Evolutionary conservation across 2,113 vertebrate genomes (phyloP).

Genomic region (Dromiciops gliroides): DNA sequence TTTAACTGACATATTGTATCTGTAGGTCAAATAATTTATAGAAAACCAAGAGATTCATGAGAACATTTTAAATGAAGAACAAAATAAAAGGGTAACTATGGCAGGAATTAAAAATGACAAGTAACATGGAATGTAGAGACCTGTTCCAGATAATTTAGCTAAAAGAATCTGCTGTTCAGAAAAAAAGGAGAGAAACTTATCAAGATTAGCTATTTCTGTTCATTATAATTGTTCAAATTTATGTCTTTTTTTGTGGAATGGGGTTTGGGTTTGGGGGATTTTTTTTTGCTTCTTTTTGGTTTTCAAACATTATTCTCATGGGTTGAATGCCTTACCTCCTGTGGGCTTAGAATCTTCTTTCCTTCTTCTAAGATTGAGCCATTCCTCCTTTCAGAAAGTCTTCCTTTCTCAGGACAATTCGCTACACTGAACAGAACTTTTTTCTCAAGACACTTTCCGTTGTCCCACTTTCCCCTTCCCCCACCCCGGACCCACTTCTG

Average conservation of each 20-base stretch:
- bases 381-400: background rate
- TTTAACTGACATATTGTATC: slow-evolving; percentile 18
- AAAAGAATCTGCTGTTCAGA: background rate
- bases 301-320: background rate
- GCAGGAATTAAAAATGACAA: background rate
- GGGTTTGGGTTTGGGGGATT: background rate
- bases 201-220: background rate
- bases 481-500: background rate
- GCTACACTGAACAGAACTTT: background rate
- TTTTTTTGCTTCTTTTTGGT: background rate
- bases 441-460: background rate
- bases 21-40: background rate
- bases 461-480: background rate
- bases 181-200: slow-evolving; percentile 4
- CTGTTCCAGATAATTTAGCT: background rate
- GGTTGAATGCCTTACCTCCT: slow-evolving; percentile 1
- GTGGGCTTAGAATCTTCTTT: background rate
- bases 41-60: slow-evolving; percentile 7
- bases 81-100: background rate
- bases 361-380: background rate
- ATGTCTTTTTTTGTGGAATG: background rate
- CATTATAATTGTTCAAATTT: background rate
- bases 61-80: slow-evolving; percentile 33
- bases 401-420: background rate
- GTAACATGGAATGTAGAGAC: background rate